Conservation (phyloP, 1,140 invertebrate genomes). For the Neuroterus valhalla region DNA sequence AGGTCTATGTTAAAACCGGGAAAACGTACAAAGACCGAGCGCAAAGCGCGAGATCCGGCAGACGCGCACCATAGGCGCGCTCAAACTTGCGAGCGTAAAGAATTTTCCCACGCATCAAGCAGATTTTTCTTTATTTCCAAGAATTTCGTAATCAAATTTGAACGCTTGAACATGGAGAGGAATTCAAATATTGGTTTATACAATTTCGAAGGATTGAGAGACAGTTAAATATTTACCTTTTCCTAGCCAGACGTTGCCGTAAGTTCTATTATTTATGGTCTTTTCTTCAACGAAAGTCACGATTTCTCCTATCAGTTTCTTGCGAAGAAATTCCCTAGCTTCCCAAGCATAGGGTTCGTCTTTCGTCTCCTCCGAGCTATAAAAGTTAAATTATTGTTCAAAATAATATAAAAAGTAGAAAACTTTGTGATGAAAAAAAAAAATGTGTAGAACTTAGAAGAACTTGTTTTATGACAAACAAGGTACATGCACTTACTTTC, state of each 20-base stretch:
- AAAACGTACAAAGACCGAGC: too few relatives aligned
- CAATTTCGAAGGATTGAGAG: too few relatives aligned
- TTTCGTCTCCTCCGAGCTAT: constrained; percentile 80
- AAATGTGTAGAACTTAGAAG: constrained; percentile 29
- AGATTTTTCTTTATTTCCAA: too few relatives aligned
- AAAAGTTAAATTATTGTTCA: constrained; percentile 50
- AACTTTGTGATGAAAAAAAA: constrained; percentile 5
- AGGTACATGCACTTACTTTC: constrained; percentile 47
- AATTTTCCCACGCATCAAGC: too few relatives aligned
- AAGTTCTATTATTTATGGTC: constrained; percentile 86
- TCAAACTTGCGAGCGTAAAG: too few relatives aligned
- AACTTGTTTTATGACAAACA: not conserved
- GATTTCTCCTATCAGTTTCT: constrained; percentile 93
- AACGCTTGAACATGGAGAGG: too few relatives aligned
- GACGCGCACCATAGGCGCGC: too few relatives aligned
- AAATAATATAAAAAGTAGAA: constrained; percentile 18
- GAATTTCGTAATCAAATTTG: too few relatives aligned
- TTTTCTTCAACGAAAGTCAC: constrained; percentile 87
- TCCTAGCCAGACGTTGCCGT: constrained; percentile 91
- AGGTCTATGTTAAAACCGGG: too few relatives aligned
- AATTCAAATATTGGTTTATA: too few relatives aligned
- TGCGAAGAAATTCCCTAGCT: constrained; percentile 93
- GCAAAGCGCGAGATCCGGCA: too few relatives aligned
- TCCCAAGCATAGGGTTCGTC: constrained; percentile 98
- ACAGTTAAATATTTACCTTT: constrained; percentile 77